These are phyloP conservation scores for Columba janthina DNA, from an alignment of 2,113 vertebrate species.

Conservation along the genomic window DNA sequence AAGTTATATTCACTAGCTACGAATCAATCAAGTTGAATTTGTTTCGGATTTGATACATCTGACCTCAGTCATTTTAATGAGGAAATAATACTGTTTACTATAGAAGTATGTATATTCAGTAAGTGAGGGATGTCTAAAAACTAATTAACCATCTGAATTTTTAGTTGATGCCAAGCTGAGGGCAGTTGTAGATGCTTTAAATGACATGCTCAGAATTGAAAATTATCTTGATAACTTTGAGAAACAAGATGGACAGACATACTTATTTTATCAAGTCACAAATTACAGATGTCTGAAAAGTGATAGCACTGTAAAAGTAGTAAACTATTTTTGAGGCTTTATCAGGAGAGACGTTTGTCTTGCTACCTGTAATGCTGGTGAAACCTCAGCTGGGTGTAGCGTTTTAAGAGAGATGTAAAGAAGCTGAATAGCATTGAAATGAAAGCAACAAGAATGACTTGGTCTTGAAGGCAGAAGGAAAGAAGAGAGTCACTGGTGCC, in stretches of 20 bases:
- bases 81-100: not conserved
- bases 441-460: not conserved
- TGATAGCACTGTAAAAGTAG: not conserved
- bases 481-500: not conserved
- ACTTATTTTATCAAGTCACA: not conserved
- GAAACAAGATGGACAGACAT: not conserved
- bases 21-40: not conserved
- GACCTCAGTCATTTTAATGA: not conserved
- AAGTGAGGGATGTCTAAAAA: not conserved
- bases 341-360: not conserved
- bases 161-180: not conserved
- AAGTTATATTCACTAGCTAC: not conserved
- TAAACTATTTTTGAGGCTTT: not conserved
- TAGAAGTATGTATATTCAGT: not conserved
- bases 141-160: not conserved
- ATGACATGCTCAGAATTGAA: not conserved
- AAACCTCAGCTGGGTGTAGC: not conserved
- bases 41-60: not conserved
- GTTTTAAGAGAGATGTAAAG: not conserved
- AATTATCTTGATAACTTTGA: not conserved
- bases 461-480: not conserved
- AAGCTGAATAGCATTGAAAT: not conserved
- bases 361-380: not conserved
- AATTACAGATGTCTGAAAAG: not conserved
- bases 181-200: not conserved